Conservation (phyloP, 1,140 invertebrate genomes). For the Eciton burchellii region DNA sequence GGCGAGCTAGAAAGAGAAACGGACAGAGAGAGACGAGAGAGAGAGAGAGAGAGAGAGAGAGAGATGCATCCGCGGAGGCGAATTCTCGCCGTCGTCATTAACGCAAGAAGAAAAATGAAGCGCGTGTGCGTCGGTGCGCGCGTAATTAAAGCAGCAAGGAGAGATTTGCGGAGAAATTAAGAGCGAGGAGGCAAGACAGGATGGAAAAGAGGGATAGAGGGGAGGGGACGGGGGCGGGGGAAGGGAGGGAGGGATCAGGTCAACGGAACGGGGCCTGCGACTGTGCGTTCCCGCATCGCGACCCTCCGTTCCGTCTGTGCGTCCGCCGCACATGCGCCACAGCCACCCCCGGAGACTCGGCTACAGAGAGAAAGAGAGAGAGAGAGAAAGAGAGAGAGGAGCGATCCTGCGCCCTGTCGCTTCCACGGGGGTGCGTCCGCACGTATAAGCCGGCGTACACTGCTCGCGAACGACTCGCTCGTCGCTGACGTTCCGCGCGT, state of each 20-base stretch:
- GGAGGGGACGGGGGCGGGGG: no score
- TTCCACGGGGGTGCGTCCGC: conserved; percentile 72
- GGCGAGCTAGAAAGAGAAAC: background rate
- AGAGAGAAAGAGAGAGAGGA: no score
- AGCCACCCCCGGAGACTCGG: background rate
- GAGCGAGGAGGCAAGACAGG: background rate
- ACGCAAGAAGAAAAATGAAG: conserved; percentile 14
- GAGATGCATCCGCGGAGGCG: background rate
- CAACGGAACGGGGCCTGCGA: conserved; percentile 59
- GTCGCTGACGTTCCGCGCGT: conserved; percentile 27
- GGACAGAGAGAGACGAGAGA: background rate
- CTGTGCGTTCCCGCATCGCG: conserved; percentile 65
- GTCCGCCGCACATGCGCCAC: conserved; percentile 52
- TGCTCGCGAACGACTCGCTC: conserved; percentile 62
- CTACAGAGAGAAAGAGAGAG: conserved; percentile 25
- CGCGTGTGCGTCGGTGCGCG: conserved; percentile 13
- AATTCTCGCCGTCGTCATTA: conserved; percentile 9
- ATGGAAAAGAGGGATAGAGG: background rate
- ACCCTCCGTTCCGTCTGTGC: conserved; percentile 44
- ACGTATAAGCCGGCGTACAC: conserved; percentile 63
- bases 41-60: background rate
- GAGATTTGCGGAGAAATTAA: background rate
- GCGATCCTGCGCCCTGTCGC: conserved; percentile 63
- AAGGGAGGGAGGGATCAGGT: conserved; percentile 16
- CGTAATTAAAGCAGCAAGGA: conserved; percentile 24